Evolutionary conservation across 2,797 vertebrate species (phyloP), one percentile per base, ranked within the genome.

Genomic region (Oryzias dopingdopingensis): DNA sequence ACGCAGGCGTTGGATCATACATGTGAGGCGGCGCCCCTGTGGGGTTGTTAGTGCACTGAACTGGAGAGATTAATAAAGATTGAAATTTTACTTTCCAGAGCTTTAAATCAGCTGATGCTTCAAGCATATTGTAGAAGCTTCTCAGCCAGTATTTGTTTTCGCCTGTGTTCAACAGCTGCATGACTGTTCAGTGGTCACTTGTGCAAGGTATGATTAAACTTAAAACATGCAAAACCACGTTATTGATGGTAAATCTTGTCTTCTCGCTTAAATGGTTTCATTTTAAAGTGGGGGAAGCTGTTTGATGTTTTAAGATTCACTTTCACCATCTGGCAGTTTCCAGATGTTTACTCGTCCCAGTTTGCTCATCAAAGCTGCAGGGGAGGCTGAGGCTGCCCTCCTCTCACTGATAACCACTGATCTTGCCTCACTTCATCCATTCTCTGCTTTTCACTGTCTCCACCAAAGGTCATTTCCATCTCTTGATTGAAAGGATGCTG

Each of bases 1-100:
- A 92, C 85, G 87, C 89, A 88, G 90, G 90, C 87, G 86, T 92
- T 91, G 88, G 79, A 92, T 91, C 81, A 88, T 85, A 90, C 83
- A 87, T 67, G 75, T 71, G 56, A 81, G 68, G 67, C 74, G 56
- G 67, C 74, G 56, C 87, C 88, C 90, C 88, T 80, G 65, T 81
- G 87, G 91, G 89, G 84, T 76, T 84, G 69, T 86, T 86, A 86
- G 89, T 85, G 83, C 86, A 88, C 90, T 89, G 86, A 91, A 86
- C 82, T 85, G 84, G 81, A 87, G 76, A 73, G 49, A 69, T 40
- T 22, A 69, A 57, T 52, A 72, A 45, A 72, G 46, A 68, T 41
- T 57, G 49, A 70, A 49, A 66, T 60, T 59, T 55, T 72, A 79
- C 61, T 80, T 70, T 45, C 40, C 70, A 79, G 69, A 68, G 67